Base-by-base conservation (phyloP, 2,113 vertebrate genomes). In the Blennius ocellaris region DNA sequence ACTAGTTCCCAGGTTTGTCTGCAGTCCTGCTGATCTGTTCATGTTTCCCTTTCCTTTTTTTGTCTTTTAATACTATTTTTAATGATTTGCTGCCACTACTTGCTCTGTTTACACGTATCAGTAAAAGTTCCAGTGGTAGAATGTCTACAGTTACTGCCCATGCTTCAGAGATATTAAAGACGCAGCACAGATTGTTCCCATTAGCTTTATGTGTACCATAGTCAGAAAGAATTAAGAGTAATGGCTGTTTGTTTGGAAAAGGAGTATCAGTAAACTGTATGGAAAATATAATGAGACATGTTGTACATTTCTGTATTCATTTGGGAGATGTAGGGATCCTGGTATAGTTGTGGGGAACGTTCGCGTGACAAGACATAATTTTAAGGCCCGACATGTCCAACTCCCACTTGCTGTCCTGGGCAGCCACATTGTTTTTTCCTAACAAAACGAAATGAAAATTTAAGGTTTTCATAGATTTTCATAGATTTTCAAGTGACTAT, bases 11-110 rank as follows among this genome's bases (percentile, higher is more conserved):
- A 78, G 44, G 54, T 58, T 48, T 39, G 16, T 55, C 53, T 58
- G 69, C 41, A 63, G 70, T 60, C 84, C 76, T 78, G 79, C 84
- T 86, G 81, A 30, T 85, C 78, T 80, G 69, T 48, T 55, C 37
- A 45, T 6, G 7, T 71, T 70, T 54, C 8, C 1, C 52, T 66
- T 70, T 65, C 41, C 51, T 17, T 40, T 43, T 60, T 58, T 60
- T 58, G 39, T 50, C 0, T 16, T 54, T 77, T 49, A 63, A 62
- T 62, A 12, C 11, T 12, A 62, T 67, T 66, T 79, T 55, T 62
- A 64, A 63, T 57, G 73, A 44, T 74, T 56, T 69, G 41, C 65
- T 49, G 17, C 41, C 11, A 37, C 47, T 48, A 14, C 43, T 59
- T 43, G 1, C 74, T 65, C 39, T 69, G n/a, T 73, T 77, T 47